phyloP scores from a whole-genome alignment of 92 coral and sea anemone species.

The Phenganax subtilis region DNA sequence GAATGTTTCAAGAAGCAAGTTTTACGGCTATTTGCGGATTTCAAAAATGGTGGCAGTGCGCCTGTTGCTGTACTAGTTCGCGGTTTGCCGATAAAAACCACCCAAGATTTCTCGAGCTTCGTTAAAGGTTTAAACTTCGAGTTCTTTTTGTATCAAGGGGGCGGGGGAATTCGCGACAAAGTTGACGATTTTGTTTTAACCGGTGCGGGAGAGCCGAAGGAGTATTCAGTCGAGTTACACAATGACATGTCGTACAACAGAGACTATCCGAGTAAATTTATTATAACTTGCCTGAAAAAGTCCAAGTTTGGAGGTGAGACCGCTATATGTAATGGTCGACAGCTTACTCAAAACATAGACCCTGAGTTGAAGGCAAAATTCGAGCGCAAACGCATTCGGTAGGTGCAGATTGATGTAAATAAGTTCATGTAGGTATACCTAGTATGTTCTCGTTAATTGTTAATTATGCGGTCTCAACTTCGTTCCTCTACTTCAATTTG shows the following conservation, averaged over 20 bases:
- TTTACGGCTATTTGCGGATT: background rate
- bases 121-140: conserved; percentile 38
- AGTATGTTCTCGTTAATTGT: too few species aligned
- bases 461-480: too few species aligned
- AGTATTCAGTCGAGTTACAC: conserved; percentile 45
- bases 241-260: conserved; percentile 43
- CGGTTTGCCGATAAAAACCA: conserved; percentile 40
- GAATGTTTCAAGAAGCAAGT: conserved; percentile 41
- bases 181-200: conserved; percentile 45
- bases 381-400: conserved; percentile 32
- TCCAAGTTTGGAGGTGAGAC: conserved; percentile 31
- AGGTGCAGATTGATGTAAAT: background rate
- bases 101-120: conserved; percentile 42
- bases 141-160: conserved; percentile 33
- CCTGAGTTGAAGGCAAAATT: conserved; percentile 17
- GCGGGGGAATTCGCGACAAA: conserved; percentile 38
- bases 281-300: conserved; percentile 28
- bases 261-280: conserved; percentile 41
- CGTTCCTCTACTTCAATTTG: too few species aligned
- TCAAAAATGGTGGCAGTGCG: background rate
- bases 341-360: conserved; percentile 14
- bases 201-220: conserved; percentile 49
- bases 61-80: conserved; percentile 16
- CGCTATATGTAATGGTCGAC: conserved; percentile 32
- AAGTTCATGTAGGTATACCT: too few species aligned